Evolutionary conservation across 2,797 vertebrate genomes (phyloP).

Genomic region (Sebastes kiyomatsui): DNA sequence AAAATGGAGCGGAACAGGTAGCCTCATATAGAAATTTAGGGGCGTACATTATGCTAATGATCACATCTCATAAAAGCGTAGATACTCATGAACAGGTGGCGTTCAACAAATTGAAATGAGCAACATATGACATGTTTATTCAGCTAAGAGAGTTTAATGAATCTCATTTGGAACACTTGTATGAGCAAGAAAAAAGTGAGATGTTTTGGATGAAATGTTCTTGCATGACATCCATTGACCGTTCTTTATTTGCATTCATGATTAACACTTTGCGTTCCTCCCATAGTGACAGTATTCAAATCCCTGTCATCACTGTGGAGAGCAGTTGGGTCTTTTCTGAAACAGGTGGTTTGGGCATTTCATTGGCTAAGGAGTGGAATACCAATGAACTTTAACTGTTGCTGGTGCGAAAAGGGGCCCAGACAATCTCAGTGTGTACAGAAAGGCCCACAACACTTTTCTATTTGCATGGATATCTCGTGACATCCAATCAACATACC

Average conservation of each 20-base stretch:
- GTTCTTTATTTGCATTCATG: neutral
- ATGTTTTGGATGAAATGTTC: neutral
- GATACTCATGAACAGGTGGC: constrained; percentile 3
- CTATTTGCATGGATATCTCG: constrained; percentile 53
- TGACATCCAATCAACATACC: constrained; percentile 68
- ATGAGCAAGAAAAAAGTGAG: neutral
- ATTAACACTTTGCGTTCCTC: neutral
- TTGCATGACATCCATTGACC: neutral
- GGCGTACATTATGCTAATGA: neutral
- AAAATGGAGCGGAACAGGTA: neutral
- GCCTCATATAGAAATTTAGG: neutral
- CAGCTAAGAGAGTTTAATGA: neutral
- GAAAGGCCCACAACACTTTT: constrained; percentile 19
- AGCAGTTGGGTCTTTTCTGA: constrained; percentile 7
- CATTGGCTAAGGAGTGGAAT: constrained; percentile 14
- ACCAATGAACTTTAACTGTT: constrained; percentile 33
- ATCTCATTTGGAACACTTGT: neutral
- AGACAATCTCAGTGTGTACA: constrained; percentile 27
- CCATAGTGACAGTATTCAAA: neutral
- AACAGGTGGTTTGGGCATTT: constrained; percentile 37
- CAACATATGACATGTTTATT: neutral
- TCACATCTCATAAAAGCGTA: neutral
- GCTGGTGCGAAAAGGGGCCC: constrained; percentile 12
- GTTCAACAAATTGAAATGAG: constrained; percentile 9
- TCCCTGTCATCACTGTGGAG: neutral